Evolutionary conservation across 2,797 vertebrate genomes (phyloP), one percentile per base, ranked within the genome.

Genomic region (Chaetodon trifasciatus): DNA sequence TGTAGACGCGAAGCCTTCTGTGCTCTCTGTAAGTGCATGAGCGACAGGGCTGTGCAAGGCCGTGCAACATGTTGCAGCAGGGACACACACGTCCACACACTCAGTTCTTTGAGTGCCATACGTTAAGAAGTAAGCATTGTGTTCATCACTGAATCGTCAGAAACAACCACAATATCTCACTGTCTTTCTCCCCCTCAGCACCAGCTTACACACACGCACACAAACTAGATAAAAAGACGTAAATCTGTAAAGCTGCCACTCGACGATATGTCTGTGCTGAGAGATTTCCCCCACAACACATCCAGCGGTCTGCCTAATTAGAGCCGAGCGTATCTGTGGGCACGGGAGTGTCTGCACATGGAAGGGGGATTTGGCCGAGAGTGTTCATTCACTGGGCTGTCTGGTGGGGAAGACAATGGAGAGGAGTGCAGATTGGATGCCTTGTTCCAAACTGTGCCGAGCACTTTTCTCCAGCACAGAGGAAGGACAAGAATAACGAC

Each of bases 241-340:
- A 91, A 90, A 91, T 92, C 89, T 90, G 85, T 83, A 85, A 90
- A 92, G 86, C 91, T 91, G 88, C 84, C 89, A 85, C 90, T 73
- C 72, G 88, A 90, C 64, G 73, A 90, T 91, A 86, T 82, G 90
- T 88, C 84, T 91, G 85, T 84, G 81, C 78, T 79, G 75, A 74
- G 83, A 90, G 86, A 88, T 87, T 84, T 79, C 72, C 87, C 75
- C 70, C 57, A 53, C 89, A 89, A 84, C 87, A 86, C 66, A 39
- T 93, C 86, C 84, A 92, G 84, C 24, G 84, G 84, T 86, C 81
- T 80, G 81, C 81, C 85, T 90, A 92, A 91, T 92, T 92, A 92
- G 82, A 92, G 89, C 76, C 19, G 70, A 90, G 89, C 79, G 63
- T 79, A 81, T 91, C 86, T 89, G 89, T 85, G 88, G 81, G 82